These are phyloP conservation scores for Pachliopta kotzebuea DNA, from an alignment of 2,888 invertebrate genomes.

Conservation along the genomic window DNA sequence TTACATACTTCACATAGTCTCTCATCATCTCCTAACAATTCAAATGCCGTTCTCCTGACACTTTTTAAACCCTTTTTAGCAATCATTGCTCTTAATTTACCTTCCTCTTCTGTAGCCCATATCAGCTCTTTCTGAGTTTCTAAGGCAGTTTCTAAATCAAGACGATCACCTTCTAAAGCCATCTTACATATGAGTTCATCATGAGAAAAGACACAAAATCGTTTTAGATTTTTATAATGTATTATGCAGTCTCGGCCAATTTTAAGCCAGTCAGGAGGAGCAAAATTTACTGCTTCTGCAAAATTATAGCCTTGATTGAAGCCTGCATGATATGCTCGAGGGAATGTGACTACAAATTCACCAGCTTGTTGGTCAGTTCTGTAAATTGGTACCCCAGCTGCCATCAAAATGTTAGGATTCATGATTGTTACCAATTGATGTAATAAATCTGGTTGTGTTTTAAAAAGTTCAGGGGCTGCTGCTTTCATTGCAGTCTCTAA, in stretches of 20 bases:
- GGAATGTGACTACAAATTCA: constrained; percentile 91
- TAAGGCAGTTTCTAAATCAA: constrained; percentile 84
- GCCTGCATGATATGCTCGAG: constrained; percentile 89
- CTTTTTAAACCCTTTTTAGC: constrained; percentile 78
- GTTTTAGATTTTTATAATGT: constrained; percentile 84
- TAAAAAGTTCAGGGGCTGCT: constrained; percentile 87
- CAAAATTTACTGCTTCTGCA: constrained; percentile 93
- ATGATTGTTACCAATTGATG: constrained; percentile 90
- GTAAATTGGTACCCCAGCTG: constrained; percentile 80
- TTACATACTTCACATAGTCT: constrained; percentile 86
- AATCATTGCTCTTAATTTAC: constrained; percentile 56
- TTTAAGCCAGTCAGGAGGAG: constrained; percentile 88
- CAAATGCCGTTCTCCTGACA: constrained; percentile 84
- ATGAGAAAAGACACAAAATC: constrained; percentile 90
- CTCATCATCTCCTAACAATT: constrained; percentile 86
- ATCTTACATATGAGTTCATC: constrained; percentile 89
- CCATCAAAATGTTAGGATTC: constrained; percentile 86
- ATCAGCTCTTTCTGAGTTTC: constrained; percentile 85
- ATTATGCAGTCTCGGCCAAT: constrained; percentile 85
- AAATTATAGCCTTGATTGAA: constrained; percentile 92
- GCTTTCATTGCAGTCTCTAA: constrained; percentile 86
- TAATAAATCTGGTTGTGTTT: constrained; percentile 86
- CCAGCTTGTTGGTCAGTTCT: constrained; percentile 87
- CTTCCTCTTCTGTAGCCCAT: constrained; percentile 79
- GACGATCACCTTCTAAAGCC: constrained; percentile 83